Conservation (phyloP, 2,113 vertebrate species). For the Brevimyrus niger region DNA sequence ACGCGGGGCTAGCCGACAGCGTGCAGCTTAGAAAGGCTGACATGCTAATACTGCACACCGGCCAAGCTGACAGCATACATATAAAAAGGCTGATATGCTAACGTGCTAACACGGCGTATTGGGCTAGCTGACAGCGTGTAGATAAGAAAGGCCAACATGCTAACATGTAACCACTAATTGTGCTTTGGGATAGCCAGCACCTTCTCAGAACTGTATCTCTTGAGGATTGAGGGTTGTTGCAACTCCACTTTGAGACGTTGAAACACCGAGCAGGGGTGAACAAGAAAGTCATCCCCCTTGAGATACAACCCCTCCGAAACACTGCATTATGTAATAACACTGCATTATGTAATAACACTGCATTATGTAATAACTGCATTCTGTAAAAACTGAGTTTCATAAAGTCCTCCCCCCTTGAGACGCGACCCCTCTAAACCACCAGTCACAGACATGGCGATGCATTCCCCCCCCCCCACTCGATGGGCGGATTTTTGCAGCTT, state of each 20-base stretch:
- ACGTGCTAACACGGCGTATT: no score
- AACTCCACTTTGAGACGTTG: not conserved
- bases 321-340: not conserved
- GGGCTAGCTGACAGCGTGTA: no score
- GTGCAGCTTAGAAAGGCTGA: no score
- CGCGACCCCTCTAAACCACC: not conserved
- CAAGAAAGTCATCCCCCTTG: not conserved
- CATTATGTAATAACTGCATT: not conserved
- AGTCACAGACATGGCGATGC: not conserved
- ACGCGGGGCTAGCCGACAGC: no score
- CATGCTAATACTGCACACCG: no score
- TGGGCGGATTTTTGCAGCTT: not conserved
- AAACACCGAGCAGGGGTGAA: not conserved
- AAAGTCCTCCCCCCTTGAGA: not conserved
- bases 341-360: no score
- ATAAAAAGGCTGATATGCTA: no score
- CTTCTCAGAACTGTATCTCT: not conserved
- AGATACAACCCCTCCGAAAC: not conserved
- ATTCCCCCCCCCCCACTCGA: not conserved
- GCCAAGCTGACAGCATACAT: no score
- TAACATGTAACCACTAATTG: no score
- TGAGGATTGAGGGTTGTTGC: not conserved
- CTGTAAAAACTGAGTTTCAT: not conserved
- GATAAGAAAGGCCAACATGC: no score
- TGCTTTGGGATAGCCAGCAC: no score